Conservation (phyloP, 2,797 vertebrate genomes). For the Myripristis jacobus region DNA sequence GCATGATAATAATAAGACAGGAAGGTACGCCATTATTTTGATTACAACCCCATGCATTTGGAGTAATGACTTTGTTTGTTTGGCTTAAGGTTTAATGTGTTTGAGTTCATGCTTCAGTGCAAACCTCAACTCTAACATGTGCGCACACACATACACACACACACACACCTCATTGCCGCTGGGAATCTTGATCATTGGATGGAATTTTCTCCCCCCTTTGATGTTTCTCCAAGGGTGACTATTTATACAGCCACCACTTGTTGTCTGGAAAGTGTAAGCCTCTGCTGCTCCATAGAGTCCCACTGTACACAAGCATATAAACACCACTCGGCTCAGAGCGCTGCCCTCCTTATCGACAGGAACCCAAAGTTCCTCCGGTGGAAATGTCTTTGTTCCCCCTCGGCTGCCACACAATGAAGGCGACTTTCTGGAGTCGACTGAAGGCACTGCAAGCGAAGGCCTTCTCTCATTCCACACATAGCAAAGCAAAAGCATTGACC, state of each 20-base stretch:
- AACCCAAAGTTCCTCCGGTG: constrained; percentile 87
- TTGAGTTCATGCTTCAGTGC: constrained; percentile 17
- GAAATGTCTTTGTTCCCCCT: constrained; percentile 86
- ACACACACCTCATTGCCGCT: constrained; percentile 23
- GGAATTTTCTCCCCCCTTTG: constrained; percentile 79
- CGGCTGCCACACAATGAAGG: constrained; percentile 82
- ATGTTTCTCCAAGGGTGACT: constrained; percentile 77
- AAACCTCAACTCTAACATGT: too few relatives aligned
- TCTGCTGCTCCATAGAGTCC: constrained; percentile 64
- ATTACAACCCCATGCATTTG: too few relatives aligned
- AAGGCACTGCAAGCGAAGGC: constrained; percentile 72
- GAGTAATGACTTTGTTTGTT: neutral
- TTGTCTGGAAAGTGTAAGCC: constrained; percentile 78
- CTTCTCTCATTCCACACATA: constrained; percentile 76
- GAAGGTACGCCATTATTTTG: too few relatives aligned
- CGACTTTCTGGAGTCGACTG: constrained; percentile 84
- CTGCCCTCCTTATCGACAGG: constrained; percentile 87
- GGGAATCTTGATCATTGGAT: constrained; percentile 67
- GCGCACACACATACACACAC: too few relatives aligned
- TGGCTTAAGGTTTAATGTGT: constrained; percentile 20
- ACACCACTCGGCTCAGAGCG: constrained; percentile 75
- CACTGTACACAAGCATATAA: constrained; percentile 82
- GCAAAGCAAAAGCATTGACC: constrained; percentile 69
- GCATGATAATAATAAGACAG: too few relatives aligned
- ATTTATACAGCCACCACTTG: constrained; percentile 84